Conservation (phyloP, 1,140 invertebrate species). For the Bombus difficillimus region DNA sequence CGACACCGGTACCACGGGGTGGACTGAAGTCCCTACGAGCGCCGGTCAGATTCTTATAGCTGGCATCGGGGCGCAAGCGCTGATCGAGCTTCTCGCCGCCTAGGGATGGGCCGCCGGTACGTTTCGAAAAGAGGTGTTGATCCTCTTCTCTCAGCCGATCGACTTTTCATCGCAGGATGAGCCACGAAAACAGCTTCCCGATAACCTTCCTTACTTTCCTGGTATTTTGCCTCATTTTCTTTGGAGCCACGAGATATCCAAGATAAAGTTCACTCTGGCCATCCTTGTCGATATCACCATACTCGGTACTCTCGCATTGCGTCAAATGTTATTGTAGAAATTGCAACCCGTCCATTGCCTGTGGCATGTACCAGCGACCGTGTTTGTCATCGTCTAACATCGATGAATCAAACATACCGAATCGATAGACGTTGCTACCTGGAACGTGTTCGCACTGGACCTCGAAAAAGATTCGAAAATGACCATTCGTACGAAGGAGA, state of each 20-base stretch:
- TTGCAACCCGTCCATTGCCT: neutral
- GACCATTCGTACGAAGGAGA: neutral
- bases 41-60: constrained; percentile 54
- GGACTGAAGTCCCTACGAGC: constrained; percentile 56
- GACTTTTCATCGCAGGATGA: constrained; percentile 57
- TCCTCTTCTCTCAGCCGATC: constrained; percentile 57
- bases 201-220: constrained; percentile 1
- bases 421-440: constrained; percentile 1
- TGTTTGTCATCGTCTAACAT: neutral
- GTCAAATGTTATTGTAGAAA: neutral
- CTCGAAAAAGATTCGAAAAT: neutral
- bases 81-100: constrained; percentile 21
- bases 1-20: constrained; percentile 56
- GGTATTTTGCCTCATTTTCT: too few relatives aligned
- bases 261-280: neutral
- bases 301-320: neutral
- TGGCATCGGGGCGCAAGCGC: constrained; percentile 51
- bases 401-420: neutral
- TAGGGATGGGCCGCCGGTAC: constrained; percentile 60
- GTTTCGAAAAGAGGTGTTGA: constrained; percentile 64
- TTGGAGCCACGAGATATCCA: neutral
- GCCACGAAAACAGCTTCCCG: constrained; percentile 17
- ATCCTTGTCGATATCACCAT: neutral
- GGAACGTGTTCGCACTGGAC: neutral
- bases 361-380: neutral